Base-by-base conservation (phyloP, 2,888 invertebrate genomes). In the Agonopterix heracliana region DNA sequence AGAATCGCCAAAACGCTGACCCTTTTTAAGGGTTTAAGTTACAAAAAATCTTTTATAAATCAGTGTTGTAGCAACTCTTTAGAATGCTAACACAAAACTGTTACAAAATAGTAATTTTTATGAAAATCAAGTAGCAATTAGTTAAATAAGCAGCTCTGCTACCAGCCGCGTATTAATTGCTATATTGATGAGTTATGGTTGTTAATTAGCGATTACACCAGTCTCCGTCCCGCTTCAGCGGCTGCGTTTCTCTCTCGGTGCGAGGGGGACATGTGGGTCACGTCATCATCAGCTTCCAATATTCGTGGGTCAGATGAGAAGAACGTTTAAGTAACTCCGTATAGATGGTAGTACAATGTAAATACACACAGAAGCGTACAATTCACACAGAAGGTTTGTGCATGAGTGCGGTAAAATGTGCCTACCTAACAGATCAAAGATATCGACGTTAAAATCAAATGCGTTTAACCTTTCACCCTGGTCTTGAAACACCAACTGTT, bases 191-290 rank as follows among this genome's bases (percentile, higher is more conserved):
- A 82, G 78, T 81, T 81, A 81, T 73, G 77, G 74, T 67, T 62
- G 69, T 58, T 78, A 80, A 85, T 84, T 80, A 79, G 80, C 56
- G 75, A 83, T 82, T 78, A 78, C 71, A 78, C 79, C 77, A 63
- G 53, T 34, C 57, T 49, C 53, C 26, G 26, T 26, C 26, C 26
- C 26, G 26, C 26, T 26, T 26, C 26, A 64, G 47, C 50, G 61
- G 49, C 7, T 11, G 17, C 46, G 50, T 50, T 46, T 46, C 50
- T 44, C 46, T 40, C 13, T n/a, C 14, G 13, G 8, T 26, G 26
- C 26, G 26, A 26, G 26, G 26, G 26, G 26, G 26, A 26, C 26
- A 26, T 26, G n/a, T 9, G 34, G n/a, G 34, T 26, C 26, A 11
- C 13, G 38, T 9, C 35, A 35, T 38, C 26, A 34, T 26, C 26